Evolutionary conservation across 2,797 vertebrate genomes (phyloP).

Genomic region (Danio choprae): DNA sequence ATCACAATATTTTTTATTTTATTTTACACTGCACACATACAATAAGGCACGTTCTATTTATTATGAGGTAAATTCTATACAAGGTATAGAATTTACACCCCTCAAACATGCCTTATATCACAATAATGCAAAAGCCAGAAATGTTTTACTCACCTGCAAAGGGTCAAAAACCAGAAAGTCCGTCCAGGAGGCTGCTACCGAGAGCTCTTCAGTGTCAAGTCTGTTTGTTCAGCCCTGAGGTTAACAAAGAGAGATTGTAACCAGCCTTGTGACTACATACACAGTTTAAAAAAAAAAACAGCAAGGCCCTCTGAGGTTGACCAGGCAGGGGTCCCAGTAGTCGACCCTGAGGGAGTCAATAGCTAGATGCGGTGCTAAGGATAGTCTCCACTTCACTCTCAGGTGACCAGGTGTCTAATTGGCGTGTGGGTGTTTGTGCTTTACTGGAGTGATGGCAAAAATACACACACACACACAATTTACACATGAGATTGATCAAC

Average conservation of each 20-base stretch:
- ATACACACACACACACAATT: conserved; percentile 26
- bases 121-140: neutral
- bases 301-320: conserved; percentile 55
- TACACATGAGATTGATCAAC: conserved; percentile 12
- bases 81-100: too few species aligned
- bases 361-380: conserved; percentile 45
- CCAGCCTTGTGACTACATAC: conserved; percentile 35
- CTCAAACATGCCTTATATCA: neutral
- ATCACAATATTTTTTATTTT: too few species aligned
- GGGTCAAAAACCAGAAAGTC: conserved; percentile 88
- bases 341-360: conserved; percentile 47
- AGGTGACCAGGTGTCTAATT: conserved; percentile 48
- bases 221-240: conserved; percentile 77
- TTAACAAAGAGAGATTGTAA: conserved; percentile 35
- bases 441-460: conserved; percentile 24
- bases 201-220: conserved; percentile 79
- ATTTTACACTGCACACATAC: neutral
- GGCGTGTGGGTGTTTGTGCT: conserved; percentile 48
- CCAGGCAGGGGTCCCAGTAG: conserved; percentile 34
- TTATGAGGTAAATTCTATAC: too few species aligned
- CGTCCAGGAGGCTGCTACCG: conserved; percentile 84
- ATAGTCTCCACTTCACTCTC: conserved; percentile 46
- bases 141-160: conserved; percentile 78
- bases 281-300: conserved; percentile 44
- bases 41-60: neutral